Conservation (phyloP, 2,888 invertebrate species). For the Anodontia alba region DNA sequence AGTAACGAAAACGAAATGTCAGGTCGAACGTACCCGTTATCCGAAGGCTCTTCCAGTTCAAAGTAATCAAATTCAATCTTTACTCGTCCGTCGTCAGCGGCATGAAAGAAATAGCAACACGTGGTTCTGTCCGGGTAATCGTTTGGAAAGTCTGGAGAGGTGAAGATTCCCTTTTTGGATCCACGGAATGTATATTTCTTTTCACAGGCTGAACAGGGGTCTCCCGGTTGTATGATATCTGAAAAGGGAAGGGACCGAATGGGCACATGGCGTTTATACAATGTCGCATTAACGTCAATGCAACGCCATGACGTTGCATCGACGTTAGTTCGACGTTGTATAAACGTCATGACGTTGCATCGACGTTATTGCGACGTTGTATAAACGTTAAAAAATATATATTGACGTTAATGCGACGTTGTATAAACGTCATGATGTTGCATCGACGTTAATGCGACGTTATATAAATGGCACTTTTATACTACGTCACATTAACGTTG, state of each 20-base stretch:
- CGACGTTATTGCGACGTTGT: no score
- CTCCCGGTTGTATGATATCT: not conserved
- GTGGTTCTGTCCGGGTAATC: conserved; percentile 73
- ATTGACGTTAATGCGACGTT: no score
- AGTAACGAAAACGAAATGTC: not conserved
- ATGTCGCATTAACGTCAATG: no score
- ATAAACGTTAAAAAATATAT: no score
- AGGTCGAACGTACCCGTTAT: conserved; percentile 63
- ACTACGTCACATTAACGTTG: no score
- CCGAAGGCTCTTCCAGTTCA: conserved; percentile 72
- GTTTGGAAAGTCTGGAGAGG: conserved; percentile 78
- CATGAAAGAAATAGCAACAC: conserved; percentile 80
- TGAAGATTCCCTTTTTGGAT: conserved; percentile 72
- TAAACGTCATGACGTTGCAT: no score
- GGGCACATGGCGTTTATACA: not conserved
- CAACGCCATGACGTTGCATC: no score
- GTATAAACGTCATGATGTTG: no score
- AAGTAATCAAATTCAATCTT: conserved; percentile 78
- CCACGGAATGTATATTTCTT: conserved; percentile 59
- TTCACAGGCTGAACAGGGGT: conserved; percentile 56
- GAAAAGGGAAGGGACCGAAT: not conserved
- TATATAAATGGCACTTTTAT: no score
- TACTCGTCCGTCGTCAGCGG: conserved; percentile 76
- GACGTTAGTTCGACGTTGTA: no score
- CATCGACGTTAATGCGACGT: no score